phyloP scores from a whole-genome alignment of 2,113 vertebrate species.

The Acanthisitta chloris region DNA sequence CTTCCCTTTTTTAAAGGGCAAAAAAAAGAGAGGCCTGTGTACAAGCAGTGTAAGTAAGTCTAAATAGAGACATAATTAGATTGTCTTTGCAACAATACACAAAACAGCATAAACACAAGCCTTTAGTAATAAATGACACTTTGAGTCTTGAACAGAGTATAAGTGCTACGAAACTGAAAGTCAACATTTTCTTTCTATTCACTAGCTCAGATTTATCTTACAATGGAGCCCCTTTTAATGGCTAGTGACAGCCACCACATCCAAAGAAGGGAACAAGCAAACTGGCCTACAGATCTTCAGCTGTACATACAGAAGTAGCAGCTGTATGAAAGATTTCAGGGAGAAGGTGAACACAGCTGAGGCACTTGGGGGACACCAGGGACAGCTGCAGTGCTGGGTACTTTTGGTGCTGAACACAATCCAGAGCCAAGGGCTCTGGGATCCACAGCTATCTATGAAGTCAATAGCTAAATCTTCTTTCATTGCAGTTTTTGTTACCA shows the following conservation, averaged over 20 bases:
- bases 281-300: not conserved
- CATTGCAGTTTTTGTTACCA: not conserved
- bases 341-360: not conserved
- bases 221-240: not conserved
- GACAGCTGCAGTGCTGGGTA: not conserved
- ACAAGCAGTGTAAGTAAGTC: not conserved
- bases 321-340: not conserved
- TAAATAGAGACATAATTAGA: constrained; percentile 14
- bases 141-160: constrained; percentile 54
- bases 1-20: not conserved
- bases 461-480: constrained; percentile 12
- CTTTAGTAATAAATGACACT: not conserved
- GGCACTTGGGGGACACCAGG: accelerated
- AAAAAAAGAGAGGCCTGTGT: not conserved
- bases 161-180: constrained; percentile 3
- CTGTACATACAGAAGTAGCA: not conserved
- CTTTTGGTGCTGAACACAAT: not conserved
- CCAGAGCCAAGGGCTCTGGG: not conserved
- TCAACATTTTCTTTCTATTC: constrained; percentile 57
- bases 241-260: constrained; percentile 29
- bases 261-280: not conserved
- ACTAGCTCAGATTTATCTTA: constrained; percentile 45
- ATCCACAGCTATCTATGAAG: not conserved
- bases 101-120: not conserved
- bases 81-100: constrained; percentile 27